phyloP scores from a whole-genome alignment of 2,113 vertebrate genomes.

The Motacilla alba region DNA sequence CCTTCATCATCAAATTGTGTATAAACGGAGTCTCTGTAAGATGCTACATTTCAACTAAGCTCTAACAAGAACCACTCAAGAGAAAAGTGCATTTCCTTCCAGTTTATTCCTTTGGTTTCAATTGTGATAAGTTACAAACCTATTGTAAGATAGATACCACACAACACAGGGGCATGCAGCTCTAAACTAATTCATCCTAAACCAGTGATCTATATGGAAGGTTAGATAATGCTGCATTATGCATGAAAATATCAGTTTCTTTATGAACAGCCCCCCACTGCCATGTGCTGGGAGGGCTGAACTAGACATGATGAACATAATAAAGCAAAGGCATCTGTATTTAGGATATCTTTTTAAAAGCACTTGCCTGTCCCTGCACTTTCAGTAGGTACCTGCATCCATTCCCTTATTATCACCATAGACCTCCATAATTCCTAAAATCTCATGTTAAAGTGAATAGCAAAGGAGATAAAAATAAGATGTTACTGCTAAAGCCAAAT shows the following conservation, averaged over 20 bases:
- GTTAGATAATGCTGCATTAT: conserved; percentile 30
- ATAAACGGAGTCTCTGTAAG: conserved; percentile 20
- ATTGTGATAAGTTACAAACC: neutral
- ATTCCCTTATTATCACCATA: neutral
- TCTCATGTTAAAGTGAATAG: neutral
- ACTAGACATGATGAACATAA: conserved; percentile 33
- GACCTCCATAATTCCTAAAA: neutral
- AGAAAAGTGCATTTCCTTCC: conserved; percentile 40
- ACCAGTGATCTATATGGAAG: conserved; percentile 1
- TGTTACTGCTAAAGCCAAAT: neutral
- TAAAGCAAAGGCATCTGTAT: neutral
- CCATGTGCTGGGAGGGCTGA: neutral
- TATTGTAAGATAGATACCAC: neutral
- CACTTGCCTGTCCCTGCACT: neutral
- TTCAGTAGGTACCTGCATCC: neutral
- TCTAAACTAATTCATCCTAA: neutral
- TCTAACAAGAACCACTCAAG: conserved; percentile 48
- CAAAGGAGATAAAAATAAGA: conserved; percentile 6
- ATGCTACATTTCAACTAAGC: conserved; percentile 40
- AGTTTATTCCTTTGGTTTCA: conserved; percentile 31
- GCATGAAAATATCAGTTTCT: neutral
- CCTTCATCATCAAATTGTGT: conserved; percentile 61
- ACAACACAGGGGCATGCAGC: neutral
- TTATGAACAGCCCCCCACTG: neutral
- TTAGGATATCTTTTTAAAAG: neutral